phyloP scores from a whole-genome alignment of 2,113 vertebrate species.

The Ammodramus savannarum region DNA sequence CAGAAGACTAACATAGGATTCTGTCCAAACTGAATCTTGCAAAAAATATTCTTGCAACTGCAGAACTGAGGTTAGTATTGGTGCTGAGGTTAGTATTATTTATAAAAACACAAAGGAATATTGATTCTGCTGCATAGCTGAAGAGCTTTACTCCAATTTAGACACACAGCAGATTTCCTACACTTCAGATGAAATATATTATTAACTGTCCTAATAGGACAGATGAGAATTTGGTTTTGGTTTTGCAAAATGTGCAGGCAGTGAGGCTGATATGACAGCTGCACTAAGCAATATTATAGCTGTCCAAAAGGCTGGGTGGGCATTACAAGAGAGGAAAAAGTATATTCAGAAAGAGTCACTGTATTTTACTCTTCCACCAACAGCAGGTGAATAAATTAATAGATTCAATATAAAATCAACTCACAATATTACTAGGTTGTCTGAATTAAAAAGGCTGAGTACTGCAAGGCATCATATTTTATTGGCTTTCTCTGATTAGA shows the following conservation, averaged over 20 bases:
- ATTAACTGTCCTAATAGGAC: neutral
- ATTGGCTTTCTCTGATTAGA: neutral
- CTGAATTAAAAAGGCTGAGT: neutral
- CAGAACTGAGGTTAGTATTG: neutral
- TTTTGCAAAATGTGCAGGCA: neutral
- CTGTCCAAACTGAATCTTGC: neutral
- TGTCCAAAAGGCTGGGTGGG: neutral
- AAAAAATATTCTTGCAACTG: neutral
- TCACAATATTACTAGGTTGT: neutral
- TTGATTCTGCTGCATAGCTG: neutral
- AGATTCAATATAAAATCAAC: neutral
- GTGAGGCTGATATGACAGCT: neutral
- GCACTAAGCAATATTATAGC: neutral
- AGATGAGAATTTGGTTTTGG: neutral
- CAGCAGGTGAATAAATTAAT: neutral
- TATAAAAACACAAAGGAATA: neutral
- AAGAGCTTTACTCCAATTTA: neutral
- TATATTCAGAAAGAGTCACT: neutral
- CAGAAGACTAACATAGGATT: neutral
- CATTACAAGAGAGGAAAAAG: neutral
- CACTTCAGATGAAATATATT: neutral
- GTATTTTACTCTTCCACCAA: neutral
- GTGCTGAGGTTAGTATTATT: neutral
- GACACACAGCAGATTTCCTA: neutral
- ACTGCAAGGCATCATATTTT: neutral